Conservation (phyloP, 1,140 invertebrate species). For the Campoletis sonorensis region DNA sequence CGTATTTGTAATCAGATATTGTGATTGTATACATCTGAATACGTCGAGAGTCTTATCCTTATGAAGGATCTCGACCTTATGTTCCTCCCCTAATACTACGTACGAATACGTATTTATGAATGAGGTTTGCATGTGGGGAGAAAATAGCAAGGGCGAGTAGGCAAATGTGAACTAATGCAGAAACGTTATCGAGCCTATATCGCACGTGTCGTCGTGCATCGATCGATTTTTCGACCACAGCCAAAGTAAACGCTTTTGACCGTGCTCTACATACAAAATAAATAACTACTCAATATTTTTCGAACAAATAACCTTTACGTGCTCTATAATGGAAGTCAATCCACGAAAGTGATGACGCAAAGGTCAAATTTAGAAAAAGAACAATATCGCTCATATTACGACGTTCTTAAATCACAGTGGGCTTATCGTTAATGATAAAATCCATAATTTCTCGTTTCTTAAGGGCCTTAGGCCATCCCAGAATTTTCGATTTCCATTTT, state of each 20-base stretch:
- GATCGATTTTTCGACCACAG: neutral
- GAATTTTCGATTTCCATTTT: no score
- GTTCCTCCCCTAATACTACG: neutral
- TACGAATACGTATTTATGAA: neutral
- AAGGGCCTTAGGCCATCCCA: no score
- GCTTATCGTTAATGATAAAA: no score
- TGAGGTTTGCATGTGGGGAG: neutral
- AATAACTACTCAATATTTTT: neutral
- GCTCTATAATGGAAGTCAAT: neutral
- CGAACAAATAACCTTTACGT: neutral
- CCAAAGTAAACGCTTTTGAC: neutral
- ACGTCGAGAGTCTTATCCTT: no score
- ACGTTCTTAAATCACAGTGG: no score
- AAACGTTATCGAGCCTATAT: neutral
- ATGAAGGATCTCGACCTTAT: no score
- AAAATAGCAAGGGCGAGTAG: neutral
- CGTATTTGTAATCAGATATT: no score
- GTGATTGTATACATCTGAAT: no score
- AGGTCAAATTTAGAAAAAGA: no score
- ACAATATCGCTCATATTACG: no score
- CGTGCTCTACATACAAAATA: slow-evolving; percentile 5
- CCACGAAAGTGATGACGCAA: no score
- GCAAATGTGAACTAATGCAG: neutral
- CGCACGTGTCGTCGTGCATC: slow-evolving; percentile 9
- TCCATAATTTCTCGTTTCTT: no score